Base-by-base conservation (phyloP, 2,888 invertebrate species). In the Ectemnius continuus region DNA sequence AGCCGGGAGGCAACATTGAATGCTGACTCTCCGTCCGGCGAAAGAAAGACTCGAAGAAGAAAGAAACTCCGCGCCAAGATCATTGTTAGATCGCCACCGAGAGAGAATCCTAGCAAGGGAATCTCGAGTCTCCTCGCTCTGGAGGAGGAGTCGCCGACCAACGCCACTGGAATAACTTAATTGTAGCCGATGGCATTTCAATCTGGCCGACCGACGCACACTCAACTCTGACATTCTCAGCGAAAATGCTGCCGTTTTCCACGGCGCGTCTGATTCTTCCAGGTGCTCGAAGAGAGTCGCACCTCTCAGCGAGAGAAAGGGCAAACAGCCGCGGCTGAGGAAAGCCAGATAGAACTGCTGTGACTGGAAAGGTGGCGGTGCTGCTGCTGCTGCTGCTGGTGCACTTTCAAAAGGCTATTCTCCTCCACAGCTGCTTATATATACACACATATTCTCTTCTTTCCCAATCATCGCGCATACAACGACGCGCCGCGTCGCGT, bases 151-250 rank as follows among this genome's bases (percentile, higher is more conserved):
- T n/a, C n/a, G n/a, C n/a, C n/a, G n/a, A n/a, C n/a, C n/a, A n/a
- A n/a, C n/a, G n/a, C n/a, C n/a, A n/a, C n/a, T n/a, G 28, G 16
- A 60, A 36, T 60, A 60, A 60, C 28, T 60, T 26, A 60, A 60
- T 60, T 36, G 60, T 26, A 60, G n/a, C 14, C 28, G 28, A 16
- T 60, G 60, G 60, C 60, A 60, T 60, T 60, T 60, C 52, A 14
- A 52, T 52, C 52, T 52, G 1, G 16, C 4, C 52, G 16, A 36
- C n/a, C n/a, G n/a, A n/a, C n/a, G n/a, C n/a, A 13, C 18, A 16
- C 58, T 58, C 13, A 58, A 58, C 58, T 58, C 58, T 58, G 58
- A 58, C 20, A 58, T 58, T 58, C 14, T 18, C 6, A 14, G 58
- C 11, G 20, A 58, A 16, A 14, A 26, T 20, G 14, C 23, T 58